Evolutionary conservation across 2,113 vertebrate species (phyloP), one percentile per base, ranked within the genome.

Genomic region (Cavia aperea): DNA sequence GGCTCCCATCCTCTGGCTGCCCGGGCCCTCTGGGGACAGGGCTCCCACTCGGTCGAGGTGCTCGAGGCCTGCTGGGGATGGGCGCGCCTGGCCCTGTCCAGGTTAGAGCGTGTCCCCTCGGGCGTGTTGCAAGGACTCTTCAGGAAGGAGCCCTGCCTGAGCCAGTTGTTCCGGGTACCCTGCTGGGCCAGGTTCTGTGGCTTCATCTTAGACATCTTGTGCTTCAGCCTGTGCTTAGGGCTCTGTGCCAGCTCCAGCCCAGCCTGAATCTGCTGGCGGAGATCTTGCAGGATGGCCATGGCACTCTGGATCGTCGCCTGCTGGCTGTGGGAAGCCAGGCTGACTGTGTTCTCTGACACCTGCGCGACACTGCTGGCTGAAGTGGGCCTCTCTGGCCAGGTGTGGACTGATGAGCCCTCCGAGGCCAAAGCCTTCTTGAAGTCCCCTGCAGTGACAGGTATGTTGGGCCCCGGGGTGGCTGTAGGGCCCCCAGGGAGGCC

Each of bases 161-260:
- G 58, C 0, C 15, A 23, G n/a, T 51, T 1, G 7, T 70, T 72
- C 31, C 14, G 23, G 46, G 21, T 60, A 11, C 29, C n/a, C 87
- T 31, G 85, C 18, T 2, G 62, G 18, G 49, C 31, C 13, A 1
- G 36, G 26, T 26, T 56, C 62, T 18, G 56, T 1, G 1, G 66
- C 19, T 62, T 11, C 7, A 0, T 39, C 7, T 36, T 58, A 0
- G 33, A 10, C 0, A 1, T 11, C 4, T 33, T 1, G 4, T 1
- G 21, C 88, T 83, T 58, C 0, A 0, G 46, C 3, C 33, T 4
- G 1, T 1, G 49, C 39, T 43, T 15, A 23, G 8, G 23, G 11
- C 15, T 19, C 56, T 4, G 84, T 83, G 94, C 75, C 89, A 89
- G 1, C 31, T 96, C 85, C 86, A 97, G 96, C 77, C 95, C 66